Evolutionary conservation across 92 coral and sea anemone genomes (phyloP), one percentile per base, ranked within the genome.

Genomic region (Pocillopora grandis): DNA sequence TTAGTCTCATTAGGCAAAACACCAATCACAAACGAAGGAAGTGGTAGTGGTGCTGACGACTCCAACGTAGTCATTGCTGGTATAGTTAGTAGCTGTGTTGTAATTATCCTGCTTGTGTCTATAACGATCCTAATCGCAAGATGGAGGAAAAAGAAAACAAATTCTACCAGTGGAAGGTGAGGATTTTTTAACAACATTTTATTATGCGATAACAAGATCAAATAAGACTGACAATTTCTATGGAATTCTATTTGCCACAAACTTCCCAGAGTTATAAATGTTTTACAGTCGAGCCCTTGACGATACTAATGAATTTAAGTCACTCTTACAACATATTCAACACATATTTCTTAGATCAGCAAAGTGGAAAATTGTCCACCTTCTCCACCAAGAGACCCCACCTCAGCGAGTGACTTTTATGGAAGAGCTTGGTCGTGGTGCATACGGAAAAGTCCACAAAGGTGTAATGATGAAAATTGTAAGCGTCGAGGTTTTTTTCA

Each of bases 361-460:
- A 17, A 60, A 60, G 66, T 76, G 35, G 3, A 58, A 76, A 27
- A 76, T 76, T 33, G 58, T 76, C 18, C 21, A 1, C 18, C 64
- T 61, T 58, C 80, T 59, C 16, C 60, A 37, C 8, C 49, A 16
- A 52, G 83, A 79, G 69, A 23, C 57, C 10, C 75, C 74, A 0
- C 83, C 83, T 16, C 58, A 79, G 73, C 74, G 64, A 15, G 83
- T 79, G 20, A 67, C 74, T 9, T 63, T 65, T 27, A 79, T 49
- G 83, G 83, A 79, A 55, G 83, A 79, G 19, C 75, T 79, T 3
- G 83, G 83, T 21, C 72, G 74, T 37, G 83, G 83, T 16, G 83
- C 75, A 18, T 79, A 33, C 66, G 83, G 83, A 19, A 79, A 48
- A 79, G 83, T 79, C 23, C 21, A 65, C 59, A 79, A 66, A 66